Conservation (phyloP, 2,888 invertebrate genomes). For the Agrochola circellaris region DNA sequence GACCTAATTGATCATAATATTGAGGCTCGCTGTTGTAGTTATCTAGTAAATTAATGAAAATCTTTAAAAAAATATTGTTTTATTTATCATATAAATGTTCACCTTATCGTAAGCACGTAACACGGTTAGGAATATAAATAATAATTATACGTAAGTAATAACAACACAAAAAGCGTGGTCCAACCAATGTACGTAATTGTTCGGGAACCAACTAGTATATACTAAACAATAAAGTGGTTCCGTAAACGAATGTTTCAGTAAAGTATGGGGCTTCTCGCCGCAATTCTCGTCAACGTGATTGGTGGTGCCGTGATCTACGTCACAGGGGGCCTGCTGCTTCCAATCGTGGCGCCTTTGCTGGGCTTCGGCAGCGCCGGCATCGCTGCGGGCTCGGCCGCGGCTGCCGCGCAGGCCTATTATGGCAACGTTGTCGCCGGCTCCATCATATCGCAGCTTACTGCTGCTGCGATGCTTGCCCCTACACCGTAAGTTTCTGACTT, state of each 20-base stretch:
- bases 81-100: not conserved
- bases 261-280: conserved; percentile 77
- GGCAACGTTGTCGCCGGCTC: conserved; percentile 83
- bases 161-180: not conserved
- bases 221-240: not conserved
- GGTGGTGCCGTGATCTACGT: conserved; percentile 78
- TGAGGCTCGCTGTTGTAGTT: not conserved
- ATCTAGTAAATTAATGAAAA: not conserved
- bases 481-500: conserved; percentile 75
- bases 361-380: conserved; percentile 82
- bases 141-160: not conserved
- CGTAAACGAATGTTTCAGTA: conserved; percentile 34
- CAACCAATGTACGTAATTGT: not conserved
- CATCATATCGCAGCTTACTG: conserved; percentile 79
- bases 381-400: conserved; percentile 78
- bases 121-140: not conserved
- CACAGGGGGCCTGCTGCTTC: conserved; percentile 78
- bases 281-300: conserved; percentile 74
- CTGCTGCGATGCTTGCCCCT: conserved; percentile 83
- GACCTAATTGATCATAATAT: not conserved
- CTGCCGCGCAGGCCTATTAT: conserved; percentile 81
- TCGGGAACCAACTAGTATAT: not conserved
- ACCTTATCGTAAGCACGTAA: not conserved
- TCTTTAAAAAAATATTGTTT: no score
- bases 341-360: conserved; percentile 75